Evolutionary conservation across 2,797 vertebrate species (phyloP), one percentile per base, ranked within the genome.

Genomic region (Smutsia temminckii): DNA sequence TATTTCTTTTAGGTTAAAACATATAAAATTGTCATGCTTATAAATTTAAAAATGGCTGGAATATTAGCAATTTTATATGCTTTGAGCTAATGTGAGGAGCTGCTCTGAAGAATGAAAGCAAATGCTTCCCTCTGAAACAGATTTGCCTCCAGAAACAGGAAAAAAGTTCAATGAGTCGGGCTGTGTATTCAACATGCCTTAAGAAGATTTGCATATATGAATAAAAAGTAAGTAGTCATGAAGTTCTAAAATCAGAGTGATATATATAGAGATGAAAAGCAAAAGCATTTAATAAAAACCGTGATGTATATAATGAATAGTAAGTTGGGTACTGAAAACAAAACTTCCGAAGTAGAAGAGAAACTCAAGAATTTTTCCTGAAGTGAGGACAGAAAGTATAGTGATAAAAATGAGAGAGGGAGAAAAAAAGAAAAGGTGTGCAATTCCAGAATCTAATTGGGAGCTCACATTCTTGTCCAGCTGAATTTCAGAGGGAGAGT

Each of bases 171-270:
- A 8, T 72, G 66, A 42, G 59, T 87, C 71, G 10, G 55, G 61
- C 49, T 96, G 32, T 79, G 72, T 85, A 94, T 72, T 94, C 61
- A 66, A 27, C 21, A 55, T 63, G 34, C 53, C 49, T 94, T 77
- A n/a, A 74, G 59, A 20, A 1, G 85, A 91, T 79, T 75, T 96
- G 91, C 89, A 89, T 94, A 61, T 68, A 49, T 51, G 74, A 85
- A 85, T 78, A 68, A 40, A 75, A 94, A 96, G 94, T 89, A 95
- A 69, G 72, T 83, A 84, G 53, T 75, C 40, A 59, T 95, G 74
- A 95, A 37, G 34, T 89, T 94, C 91, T 96, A 95, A 95, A 96
- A 94, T 92, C 46, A 57, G 84, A 93, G 51, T 72, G 55, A 20
- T 68, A 75, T 85, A 72, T 37, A 64, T 16, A 88, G 53, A 79